phyloP scores from a whole-genome alignment of 2,888 invertebrate genomes.

The Thereva unica region DNA sequence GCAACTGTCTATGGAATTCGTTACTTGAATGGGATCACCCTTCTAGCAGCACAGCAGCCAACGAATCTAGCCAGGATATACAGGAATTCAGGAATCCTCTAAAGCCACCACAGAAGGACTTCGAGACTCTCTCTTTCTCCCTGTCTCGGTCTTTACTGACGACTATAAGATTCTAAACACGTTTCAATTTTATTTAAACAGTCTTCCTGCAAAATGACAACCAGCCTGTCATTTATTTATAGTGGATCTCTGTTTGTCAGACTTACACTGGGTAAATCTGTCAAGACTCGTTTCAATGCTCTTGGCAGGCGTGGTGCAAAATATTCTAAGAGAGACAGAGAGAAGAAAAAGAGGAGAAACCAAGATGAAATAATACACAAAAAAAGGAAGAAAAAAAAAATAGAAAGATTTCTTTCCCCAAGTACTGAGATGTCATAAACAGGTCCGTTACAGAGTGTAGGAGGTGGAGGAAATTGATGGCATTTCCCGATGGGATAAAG shows the following conservation, averaged over 20 bases:
- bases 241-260: slow-evolving; percentile 6
- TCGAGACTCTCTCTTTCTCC: too few species aligned
- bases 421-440: slow-evolving; percentile 25
- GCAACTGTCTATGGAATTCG: slow-evolving; percentile 31
- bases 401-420: neutral
- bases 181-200: slow-evolving; percentile 35
- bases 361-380: neutral
- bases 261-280: slow-evolving; percentile 2
- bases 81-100: too few species aligned
- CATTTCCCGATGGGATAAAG: slow-evolving; percentile 8
- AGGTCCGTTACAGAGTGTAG: slow-evolving; percentile 12
- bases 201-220: slow-evolving; percentile 31
- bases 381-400: slow-evolving; percentile 8
- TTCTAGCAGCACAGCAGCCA: too few species aligned
- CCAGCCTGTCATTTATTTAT: slow-evolving; percentile 30
- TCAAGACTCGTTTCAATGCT: slow-evolving; percentile 21
- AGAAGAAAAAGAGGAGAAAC: slow-evolving; percentile 14
- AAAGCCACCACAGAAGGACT: too few species aligned
- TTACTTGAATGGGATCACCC: slow-evolving; percentile 7
- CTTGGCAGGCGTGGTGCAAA: neutral
- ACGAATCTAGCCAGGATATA: too few species aligned
- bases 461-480: slow-evolving; percentile 26
- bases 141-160: too few species aligned
- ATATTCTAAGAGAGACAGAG: neutral
- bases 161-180: slow-evolving; percentile 28